Percentiles rank a stretch among this genome's conserved stretches.
phyloP scores from a whole-genome alignment of 2,113 vertebrate genomes.

The Otolemur garnettii region DNA sequence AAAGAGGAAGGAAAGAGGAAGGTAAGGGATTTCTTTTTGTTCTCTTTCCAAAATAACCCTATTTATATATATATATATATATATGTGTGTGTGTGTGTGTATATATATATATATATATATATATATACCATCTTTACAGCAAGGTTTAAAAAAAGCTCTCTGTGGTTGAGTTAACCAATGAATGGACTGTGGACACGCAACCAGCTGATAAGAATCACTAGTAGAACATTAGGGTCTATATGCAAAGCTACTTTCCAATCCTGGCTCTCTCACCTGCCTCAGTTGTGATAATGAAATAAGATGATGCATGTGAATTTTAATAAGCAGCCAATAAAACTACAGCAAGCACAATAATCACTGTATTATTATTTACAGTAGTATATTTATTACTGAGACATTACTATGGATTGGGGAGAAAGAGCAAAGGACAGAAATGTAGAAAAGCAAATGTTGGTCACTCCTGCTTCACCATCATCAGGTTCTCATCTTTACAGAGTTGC shows the following conservation, averaged over 20 bases:
- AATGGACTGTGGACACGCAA: neutral
- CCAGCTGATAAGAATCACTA: neutral
- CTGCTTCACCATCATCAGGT: neutral
- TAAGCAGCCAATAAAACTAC: neutral
- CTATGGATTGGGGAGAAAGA: neutral
- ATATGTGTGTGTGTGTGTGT: too few species aligned
- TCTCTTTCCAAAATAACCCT: neutral
- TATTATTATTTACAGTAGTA: neutral
- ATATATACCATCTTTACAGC: neutral
- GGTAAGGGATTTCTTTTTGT: too few species aligned
- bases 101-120: too few species aligned
- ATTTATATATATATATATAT: too few species aligned
- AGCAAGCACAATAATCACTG: neutral
- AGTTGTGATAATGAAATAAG: conserved; percentile 29
- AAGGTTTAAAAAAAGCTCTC: conserved; percentile 10
- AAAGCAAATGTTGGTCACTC: neutral
- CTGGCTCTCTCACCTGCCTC: neutral
- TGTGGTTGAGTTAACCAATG: neutral
- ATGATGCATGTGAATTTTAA: neutral
- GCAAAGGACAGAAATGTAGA: neutral
- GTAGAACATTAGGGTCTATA: neutral
- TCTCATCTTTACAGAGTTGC: neutral
- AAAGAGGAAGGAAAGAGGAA: neutral
- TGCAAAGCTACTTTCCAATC: neutral
- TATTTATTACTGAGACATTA: neutral